Evolutionary conservation across 2,888 invertebrate genomes (phyloP), one percentile per base, ranked within the genome.

Genomic region (Onchidella celtica): DNA sequence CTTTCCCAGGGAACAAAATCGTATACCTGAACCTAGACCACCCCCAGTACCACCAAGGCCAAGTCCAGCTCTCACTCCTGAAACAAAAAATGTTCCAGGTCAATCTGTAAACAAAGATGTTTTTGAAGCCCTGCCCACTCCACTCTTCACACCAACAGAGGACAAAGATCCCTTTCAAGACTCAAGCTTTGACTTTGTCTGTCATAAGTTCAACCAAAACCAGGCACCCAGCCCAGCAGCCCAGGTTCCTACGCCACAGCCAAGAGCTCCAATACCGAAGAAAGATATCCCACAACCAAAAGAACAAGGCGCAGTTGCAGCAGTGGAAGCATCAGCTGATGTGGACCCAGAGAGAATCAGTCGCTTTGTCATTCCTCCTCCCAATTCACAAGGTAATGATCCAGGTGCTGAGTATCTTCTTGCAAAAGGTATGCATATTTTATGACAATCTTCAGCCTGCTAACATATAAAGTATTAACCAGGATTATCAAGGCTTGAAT

Each of bases 151-250:
- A 17, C 63, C 24, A 32, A 14, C 0, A 3, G 38, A 36, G n/a
- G 40, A 32, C 72, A 65, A 9, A 9, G 87, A 87, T 65, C 86
- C 86, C 21, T 86, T 86, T 65, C 78, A 84, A 61, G 76, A 83
- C 72, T 77, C 84, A 0, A 82, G 74, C 29, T 87, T 87, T 83
- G 83, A 82, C 21, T 68, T 57, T 0, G 86, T 84, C 29, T 86
- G 86, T 81, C 81, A 77, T 29, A 63, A 83, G 17, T 87, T 86
- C 70, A 86, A 86, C 72, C 38, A n/a, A 68, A 77, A 21, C 11
- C 29, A 57, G 34, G 32, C 57, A 2, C 72, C 72, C 32, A 32
- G 17, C 29, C 61, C 74, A 61, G 57, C 74, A 14, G 32, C 36
- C 34, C 40, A 38, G 14, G 65, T 34, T 40, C 47, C 63, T 9